Evolutionary conservation across 2,113 vertebrate species (phyloP).

Genomic region (Lophochroa leadbeateri): DNA sequence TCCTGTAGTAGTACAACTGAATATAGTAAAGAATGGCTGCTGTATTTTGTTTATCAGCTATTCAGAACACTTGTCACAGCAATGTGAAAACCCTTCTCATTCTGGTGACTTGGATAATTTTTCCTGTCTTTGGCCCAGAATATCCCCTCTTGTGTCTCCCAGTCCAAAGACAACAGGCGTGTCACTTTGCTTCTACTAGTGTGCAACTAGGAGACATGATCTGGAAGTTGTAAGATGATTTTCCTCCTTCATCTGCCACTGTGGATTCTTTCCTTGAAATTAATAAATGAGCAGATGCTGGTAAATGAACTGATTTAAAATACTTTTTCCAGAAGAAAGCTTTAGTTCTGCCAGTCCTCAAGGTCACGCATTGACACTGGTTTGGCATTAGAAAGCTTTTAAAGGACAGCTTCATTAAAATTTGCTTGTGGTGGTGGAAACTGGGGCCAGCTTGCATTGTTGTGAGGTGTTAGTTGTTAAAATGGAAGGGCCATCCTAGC

Average conservation of each 20-base stretch:
- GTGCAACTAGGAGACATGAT: not conserved
- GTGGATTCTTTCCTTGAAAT: not conserved
- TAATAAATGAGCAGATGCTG: not conserved
- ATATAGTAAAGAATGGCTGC: not conserved
- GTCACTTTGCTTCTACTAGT: not conserved
- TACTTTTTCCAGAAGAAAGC: not conserved
- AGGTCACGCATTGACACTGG: not conserved
- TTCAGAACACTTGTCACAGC: not conserved
- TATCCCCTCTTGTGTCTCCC: not conserved
- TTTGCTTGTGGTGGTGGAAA: not conserved
- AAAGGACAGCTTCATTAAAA: not conserved
- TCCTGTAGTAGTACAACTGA: not conserved
- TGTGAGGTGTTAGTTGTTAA: not conserved
- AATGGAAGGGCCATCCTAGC: not conserved
- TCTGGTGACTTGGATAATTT: not conserved
- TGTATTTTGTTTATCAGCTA: not conserved
- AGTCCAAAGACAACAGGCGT: not conserved
- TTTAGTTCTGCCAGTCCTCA: not conserved
- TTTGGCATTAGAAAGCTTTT: not conserved
- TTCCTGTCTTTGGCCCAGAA: not conserved
- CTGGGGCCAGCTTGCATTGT: accelerated
- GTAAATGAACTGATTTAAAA: not conserved
- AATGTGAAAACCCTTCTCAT: not conserved
- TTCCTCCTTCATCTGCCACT: not conserved
- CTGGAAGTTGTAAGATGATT: accelerated